Percentiles rank a stretch among this genome's conserved stretches.
These are phyloP conservation scores for Microctenopoma steveboyesi DNA, from an alignment of 2,797 vertebrate genomes.

Conservation along the genomic window DNA sequence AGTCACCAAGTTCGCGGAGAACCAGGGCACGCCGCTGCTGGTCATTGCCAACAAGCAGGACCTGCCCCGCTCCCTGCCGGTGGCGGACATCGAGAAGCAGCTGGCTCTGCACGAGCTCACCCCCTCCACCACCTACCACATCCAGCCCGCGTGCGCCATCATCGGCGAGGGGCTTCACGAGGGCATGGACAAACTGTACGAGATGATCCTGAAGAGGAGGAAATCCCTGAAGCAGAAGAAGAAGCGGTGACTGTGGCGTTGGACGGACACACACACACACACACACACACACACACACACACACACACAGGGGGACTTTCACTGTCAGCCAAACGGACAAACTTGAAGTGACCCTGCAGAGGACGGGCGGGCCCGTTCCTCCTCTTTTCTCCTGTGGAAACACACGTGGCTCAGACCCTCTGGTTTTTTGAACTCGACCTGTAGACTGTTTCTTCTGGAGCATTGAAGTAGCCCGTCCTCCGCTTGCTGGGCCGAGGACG, in stretches of 20 bases:
- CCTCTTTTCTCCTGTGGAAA: slow-evolving; percentile 38
- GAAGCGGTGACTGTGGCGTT: slow-evolving; percentile 71
- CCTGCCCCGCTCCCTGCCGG: slow-evolving; percentile 91
- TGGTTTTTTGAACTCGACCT: slow-evolving; percentile 7
- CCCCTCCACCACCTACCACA: slow-evolving; percentile 92
- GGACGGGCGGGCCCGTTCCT: slow-evolving; percentile 72
- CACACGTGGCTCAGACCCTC: slow-evolving; percentile 53
- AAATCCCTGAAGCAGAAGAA: slow-evolving; percentile 95
- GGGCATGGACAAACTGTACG: slow-evolving; percentile 97
- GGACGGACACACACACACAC: no score
- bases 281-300: no score
- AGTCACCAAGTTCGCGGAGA: slow-evolving; percentile 96
- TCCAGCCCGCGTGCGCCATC: slow-evolving; percentile 97
- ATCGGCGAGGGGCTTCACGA: slow-evolving; percentile 97
- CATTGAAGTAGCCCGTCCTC: slow-evolving; percentile 69
- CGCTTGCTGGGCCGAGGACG: slow-evolving; percentile 59
- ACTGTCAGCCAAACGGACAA: not conserved
- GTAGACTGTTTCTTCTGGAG: slow-evolving; percentile 49
- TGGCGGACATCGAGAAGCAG: slow-evolving; percentile 94
- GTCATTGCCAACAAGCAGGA: slow-evolving; percentile 99
- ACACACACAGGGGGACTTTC: no score
- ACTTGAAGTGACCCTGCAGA: slow-evolving; percentile 44
- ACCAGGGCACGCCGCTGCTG: slow-evolving; percentile 95
- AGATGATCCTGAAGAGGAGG: slow-evolving; percentile 96
- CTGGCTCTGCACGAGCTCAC: slow-evolving; percentile 93